Percentiles rank a stretch among this genome's conserved stretches.
These are phyloP conservation scores for Alexandromys fortis DNA, from an alignment of 2,113 vertebrate genomes.

Conservation along the genomic window DNA sequence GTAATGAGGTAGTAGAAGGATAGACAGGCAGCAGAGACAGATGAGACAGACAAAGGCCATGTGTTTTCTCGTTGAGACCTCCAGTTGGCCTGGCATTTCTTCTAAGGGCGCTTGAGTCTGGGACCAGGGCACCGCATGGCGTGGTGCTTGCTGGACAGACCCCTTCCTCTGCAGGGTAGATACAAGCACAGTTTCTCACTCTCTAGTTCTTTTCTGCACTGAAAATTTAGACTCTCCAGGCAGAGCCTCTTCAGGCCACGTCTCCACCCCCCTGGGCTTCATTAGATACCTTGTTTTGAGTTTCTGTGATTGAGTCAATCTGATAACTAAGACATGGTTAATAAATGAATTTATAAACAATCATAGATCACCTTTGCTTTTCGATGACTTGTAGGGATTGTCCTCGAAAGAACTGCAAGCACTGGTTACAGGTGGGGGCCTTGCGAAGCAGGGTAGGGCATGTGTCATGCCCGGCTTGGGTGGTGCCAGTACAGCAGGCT, in stretches of 20 bases:
- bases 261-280: background rate
- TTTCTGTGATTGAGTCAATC: background rate
- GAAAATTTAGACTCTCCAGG: background rate
- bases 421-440: background rate
- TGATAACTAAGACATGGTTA: background rate
- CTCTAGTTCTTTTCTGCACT: too few species aligned
- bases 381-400: conserved; percentile 16
- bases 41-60: background rate
- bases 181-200: background rate
- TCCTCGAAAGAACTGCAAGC: background rate
- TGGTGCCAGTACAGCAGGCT: background rate
- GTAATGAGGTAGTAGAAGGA: background rate
- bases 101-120: background rate
- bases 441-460: background rate
- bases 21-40: background rate
- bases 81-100: background rate
- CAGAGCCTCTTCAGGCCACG: background rate
- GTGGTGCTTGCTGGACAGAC: fast-evolving
- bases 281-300: background rate
- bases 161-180: background rate
- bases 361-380: background rate
- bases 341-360: conserved; percentile 14
- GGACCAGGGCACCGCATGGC: fast-evolving
- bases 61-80: background rate
- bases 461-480: background rate